Conservation (phyloP, 1,140 invertebrate species). For the Atta colombica region DNA sequence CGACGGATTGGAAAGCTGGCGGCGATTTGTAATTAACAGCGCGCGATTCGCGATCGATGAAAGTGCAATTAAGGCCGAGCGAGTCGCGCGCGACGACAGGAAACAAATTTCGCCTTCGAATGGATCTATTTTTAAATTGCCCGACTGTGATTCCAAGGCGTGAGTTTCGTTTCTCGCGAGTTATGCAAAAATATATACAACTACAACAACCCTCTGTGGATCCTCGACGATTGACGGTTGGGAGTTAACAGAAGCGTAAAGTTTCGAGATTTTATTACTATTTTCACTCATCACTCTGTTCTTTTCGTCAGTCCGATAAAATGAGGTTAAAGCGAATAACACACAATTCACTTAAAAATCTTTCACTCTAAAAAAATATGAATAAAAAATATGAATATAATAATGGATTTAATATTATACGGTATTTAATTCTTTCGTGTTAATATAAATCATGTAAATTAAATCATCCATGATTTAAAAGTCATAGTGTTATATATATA, state of each 20-base stretch:
- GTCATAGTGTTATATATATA: too few species aligned
- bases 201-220: neutral
- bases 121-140: conserved; percentile 54
- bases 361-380: neutral
- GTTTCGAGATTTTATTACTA: neutral
- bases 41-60: conserved; percentile 57
- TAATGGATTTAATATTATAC: too few species aligned
- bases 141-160: conserved; percentile 2
- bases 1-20: conserved; percentile 50
- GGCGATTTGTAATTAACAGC: conserved; percentile 56
- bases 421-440: too few species aligned
- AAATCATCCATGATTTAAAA: too few species aligned
- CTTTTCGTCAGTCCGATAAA: neutral
- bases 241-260: neutral
- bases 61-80: conserved; percentile 57
- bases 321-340: neutral
- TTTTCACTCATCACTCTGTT: too few species aligned
- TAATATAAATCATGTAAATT: too few species aligned
- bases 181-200: conserved; percentile 39
- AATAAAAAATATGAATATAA: too few species aligned
- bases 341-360: neutral
- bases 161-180: conserved; percentile 9
- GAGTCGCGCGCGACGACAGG: conserved; percentile 48
- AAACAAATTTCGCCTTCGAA: conserved; percentile 60
- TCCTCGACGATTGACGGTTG: conserved; percentile 17